phyloP scores from a whole-genome alignment of 2,113 vertebrate species.

The Grallaria varia region DNA sequence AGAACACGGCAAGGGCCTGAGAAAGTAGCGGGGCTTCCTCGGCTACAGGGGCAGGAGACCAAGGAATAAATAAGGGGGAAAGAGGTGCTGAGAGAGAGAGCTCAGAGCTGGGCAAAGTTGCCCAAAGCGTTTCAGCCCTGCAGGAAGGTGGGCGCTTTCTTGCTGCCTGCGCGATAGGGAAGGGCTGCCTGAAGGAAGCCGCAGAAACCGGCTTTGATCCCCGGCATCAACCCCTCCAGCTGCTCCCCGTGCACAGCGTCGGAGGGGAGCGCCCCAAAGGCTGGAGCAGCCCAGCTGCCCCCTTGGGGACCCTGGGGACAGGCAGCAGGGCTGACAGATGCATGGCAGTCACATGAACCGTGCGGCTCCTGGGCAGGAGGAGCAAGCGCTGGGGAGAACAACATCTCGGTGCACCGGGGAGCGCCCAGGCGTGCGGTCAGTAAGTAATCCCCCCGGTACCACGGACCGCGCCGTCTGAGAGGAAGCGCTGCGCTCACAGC shows the following conservation, averaged over 20 bases:
- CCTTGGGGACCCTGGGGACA: not conserved
- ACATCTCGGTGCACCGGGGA: not conserved
- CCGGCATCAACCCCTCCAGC: not conserved
- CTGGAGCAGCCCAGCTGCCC: not conserved
- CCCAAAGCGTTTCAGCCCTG: not conserved
- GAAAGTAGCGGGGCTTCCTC: not conserved
- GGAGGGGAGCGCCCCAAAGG: not conserved
- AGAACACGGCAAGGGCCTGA: not conserved
- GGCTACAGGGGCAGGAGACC: not conserved
- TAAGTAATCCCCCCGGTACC: not conserved
- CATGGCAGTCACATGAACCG: fast-evolving
- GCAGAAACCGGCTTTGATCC: not conserved
- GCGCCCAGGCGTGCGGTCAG: fast-evolving
- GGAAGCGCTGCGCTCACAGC: not conserved
- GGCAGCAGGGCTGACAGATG: not conserved
- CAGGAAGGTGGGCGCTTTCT: not conserved
- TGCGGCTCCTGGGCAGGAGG: not conserved
- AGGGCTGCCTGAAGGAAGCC: not conserved
- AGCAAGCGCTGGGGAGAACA: not conserved
- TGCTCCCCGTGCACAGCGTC: not conserved
- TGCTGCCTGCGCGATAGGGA: not conserved
- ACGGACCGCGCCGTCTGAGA: fast-evolving
- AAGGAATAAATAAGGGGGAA: not conserved
- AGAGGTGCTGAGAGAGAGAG: not conserved
- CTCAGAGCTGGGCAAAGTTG: not conserved